Evolutionary conservation across 2,113 vertebrate species (phyloP).

Genomic region (Gopherus flavomarginatus): DNA sequence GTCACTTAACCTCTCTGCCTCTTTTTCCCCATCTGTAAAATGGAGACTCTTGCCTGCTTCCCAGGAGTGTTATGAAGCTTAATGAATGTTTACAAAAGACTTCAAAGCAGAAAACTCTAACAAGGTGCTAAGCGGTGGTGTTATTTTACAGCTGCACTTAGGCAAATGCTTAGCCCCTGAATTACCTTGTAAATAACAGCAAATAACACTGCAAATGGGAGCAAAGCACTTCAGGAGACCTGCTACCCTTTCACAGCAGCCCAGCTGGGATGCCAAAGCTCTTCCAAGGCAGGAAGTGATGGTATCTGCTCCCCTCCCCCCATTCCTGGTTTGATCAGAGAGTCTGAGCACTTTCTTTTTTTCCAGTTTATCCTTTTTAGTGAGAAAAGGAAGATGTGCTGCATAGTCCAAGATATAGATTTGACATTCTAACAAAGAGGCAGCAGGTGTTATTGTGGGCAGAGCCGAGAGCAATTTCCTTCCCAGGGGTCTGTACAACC

Average conservation of each 20-base stretch:
- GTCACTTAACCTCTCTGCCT: background rate
- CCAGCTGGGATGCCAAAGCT: background rate
- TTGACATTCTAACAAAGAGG: constrained; percentile 47
- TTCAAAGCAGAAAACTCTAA: background rate
- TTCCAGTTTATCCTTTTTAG: constrained; percentile 67
- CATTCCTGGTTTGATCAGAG: constrained; percentile 3
- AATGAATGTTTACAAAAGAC: background rate
- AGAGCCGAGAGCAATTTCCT: background rate
- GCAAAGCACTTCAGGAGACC: background rate
- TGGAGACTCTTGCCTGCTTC: background rate
- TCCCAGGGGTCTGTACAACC: background rate
- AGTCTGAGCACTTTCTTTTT: constrained; percentile 58
- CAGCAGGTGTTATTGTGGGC: background rate
- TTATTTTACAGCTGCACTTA: background rate
- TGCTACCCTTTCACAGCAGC: background rate
- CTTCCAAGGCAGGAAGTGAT: background rate
- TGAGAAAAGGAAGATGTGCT: constrained; percentile 45
- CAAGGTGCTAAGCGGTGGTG: background rate
- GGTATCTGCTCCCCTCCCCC: background rate
- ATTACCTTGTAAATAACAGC: background rate
- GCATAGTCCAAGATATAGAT: constrained; percentile 46
- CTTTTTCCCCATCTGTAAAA: background rate
- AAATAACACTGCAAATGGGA: background rate
- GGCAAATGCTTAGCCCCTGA: background rate
- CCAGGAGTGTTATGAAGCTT: background rate